Conservation (phyloP, 2,888 invertebrate genomes). For the Scaptodrosophila latifasciaeformis region DNA sequence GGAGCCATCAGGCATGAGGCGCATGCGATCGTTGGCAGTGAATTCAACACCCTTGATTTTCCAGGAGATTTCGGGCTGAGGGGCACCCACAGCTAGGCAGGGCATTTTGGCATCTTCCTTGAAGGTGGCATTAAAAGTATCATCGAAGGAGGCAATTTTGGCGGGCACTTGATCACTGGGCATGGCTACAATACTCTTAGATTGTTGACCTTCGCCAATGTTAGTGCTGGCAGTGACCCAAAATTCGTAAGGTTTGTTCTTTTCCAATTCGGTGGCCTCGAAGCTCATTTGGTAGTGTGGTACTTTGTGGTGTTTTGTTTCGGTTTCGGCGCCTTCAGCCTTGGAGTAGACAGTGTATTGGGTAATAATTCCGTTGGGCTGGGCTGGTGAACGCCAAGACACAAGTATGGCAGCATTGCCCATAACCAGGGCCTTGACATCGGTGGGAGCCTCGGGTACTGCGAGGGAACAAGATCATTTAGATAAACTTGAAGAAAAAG, state of each 20-base stretch:
- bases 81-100: constrained; percentile 93
- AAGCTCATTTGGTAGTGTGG: constrained; percentile 90
- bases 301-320: constrained; percentile 85
- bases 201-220: constrained; percentile 94
- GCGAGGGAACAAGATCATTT: constrained; percentile 32
- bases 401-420: constrained; percentile 93
- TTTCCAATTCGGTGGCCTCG: constrained; percentile 88
- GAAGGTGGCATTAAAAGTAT: constrained; percentile 92
- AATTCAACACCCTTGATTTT: constrained; percentile 88
- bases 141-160: constrained; percentile 95
- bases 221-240: constrained; percentile 96
- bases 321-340: constrained; percentile 80
- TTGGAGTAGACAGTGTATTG: constrained; percentile 95
- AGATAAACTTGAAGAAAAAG: not conserved
- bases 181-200: constrained; percentile 89
- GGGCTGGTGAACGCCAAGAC: constrained; percentile 94
- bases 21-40: constrained; percentile 86
- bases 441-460: constrained; percentile 95
- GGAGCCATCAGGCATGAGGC: constrained; percentile 91
- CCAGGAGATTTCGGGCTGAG: constrained; percentile 92
- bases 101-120: constrained; percentile 94
- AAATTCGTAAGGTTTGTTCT: constrained; percentile 90
- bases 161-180: constrained; percentile 89
- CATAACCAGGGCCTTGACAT: constrained; percentile 94
- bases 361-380: constrained; percentile 93